Base-by-base conservation (phyloP, 2,888 invertebrate species). In the Cryptops parisi region DNA sequence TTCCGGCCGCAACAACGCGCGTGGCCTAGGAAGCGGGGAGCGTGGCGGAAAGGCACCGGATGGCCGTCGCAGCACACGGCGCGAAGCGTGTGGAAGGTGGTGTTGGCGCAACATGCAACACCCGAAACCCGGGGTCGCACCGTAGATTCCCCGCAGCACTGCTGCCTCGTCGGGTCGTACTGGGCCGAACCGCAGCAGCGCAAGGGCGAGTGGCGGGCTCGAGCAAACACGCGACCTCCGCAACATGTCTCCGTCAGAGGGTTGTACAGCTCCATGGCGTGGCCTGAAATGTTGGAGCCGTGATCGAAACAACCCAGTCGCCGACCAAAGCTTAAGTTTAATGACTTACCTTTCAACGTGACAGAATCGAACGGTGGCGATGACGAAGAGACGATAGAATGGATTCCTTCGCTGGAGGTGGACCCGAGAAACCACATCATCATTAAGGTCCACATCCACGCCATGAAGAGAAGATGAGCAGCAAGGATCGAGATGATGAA, bases 211-310 rank as follows among this genome's bases (percentile, higher is more conserved):
- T 25, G 23, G 26, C 52, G 40, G 45, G 52, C 43, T 24, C 26
- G 43, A 2, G 52, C 33, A 44, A 19, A 52, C 25, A 52, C 52
- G 6, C 17, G n/a, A 1, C 52, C 52, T 19, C 38, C 44, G 22
- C 52, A 52, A 33, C 52, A 52, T 44, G 38, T 52, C 24, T 52
- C 44, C 6, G 44, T 27, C 15, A 38, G 33, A 6, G 52, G 52
- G 17, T 52, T 52, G 38, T 52, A 52, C 6, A 52, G 33, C 40
- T 52, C 52, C 4, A 45, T 22, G 12, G 33, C 52, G 26, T 23
- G 19, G 17, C 52, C 52, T 52, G 22, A 9, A 9, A 9, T 15
- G 33, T 9, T 6, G 15, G 33, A 33, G 15, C 6, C n/a, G n/a
- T n/a, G n/a, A n/a, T n/a, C n/a, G n/a, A n/a, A n/a, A n/a, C n/a